Evolutionary conservation across 2,888 invertebrate species (phyloP), one percentile per base, ranked within the genome.

Genomic region (Bellardia bayeri): DNA sequence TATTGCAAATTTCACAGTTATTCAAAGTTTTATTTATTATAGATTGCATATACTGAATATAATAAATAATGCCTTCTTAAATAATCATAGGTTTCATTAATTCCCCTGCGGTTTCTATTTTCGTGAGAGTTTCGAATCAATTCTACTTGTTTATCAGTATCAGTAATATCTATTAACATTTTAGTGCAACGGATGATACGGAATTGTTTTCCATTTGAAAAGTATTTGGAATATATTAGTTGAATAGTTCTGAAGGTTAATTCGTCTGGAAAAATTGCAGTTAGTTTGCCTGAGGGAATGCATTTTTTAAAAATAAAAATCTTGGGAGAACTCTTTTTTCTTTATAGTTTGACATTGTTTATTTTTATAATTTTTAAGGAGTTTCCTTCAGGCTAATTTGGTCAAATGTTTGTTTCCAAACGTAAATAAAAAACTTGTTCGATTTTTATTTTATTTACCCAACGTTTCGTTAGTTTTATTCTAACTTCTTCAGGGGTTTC

Each of bases 21-120:
- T 90, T 89, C 33, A 89, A 83, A 3, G 81, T 89, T 87, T 89
- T 82, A 37, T 82, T 88, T 33, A 89, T 89, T 71, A 88, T 89
- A 9, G 64, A 74, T 66, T 89, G 88, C 86, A 89, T 83, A 40
- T 81, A 58, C 3, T 87, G 88, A 66, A 89, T 89, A 74, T 85
- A 89, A 51, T n/a, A n/a, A n/a, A n/a, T 78, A 88, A 23, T 81
- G 51, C 79, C 87, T 75, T 54, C n/a, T n/a, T n/a, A n/a, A n/a
- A n/a, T n/a, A n/a, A 79, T 80, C 64, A 11, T 78, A 63, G 9
- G 87, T 89, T 86, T 89, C 87, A 13, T 71, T 88, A 13, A 88
- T 89, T 51, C 88, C 89, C 40, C 88, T 72, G 45, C 89, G 89
- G 63, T 90, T 89, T 7, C 64, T 80, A 49, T 87, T 87, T 9